A percentile compares a stretch with the other conserved stretches of the same genome.
Conservation (phyloP, 30 jellyfish, hydroid and myxozoan species). For the Cassiopea andromeda region DNA sequence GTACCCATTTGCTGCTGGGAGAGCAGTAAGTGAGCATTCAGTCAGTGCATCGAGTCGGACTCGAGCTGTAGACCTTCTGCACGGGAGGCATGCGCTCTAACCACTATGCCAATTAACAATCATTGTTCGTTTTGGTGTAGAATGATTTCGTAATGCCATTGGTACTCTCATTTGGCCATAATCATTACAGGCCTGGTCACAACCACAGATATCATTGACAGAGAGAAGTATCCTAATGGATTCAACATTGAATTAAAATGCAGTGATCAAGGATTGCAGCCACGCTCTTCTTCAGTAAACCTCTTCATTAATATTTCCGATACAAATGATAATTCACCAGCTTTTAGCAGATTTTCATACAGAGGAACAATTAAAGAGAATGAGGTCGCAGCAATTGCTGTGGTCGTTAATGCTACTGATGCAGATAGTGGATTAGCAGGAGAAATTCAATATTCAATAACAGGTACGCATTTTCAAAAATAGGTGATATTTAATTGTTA, state of each 20-base stretch:
- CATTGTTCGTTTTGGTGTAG: too few species aligned
- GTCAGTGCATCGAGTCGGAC: too few species aligned
- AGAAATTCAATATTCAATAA: conserved; percentile 55
- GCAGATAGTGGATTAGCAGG: conserved; percentile 85
- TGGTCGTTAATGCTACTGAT: conserved; percentile 79
- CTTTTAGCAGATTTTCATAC: conserved; percentile 62
- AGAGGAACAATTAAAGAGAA: conserved; percentile 53
- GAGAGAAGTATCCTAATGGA: conserved; percentile 61
- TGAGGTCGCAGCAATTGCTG: conserved; percentile 59
- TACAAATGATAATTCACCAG: conserved; percentile 70
- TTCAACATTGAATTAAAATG: conserved; percentile 26
- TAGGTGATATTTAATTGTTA: not conserved
- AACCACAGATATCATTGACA: conserved; percentile 34
- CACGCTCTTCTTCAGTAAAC: conserved; percentile 28
- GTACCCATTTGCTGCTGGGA: too few species aligned
- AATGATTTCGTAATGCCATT: not conserved
- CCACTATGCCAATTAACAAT: too few species aligned
- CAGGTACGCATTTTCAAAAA: conserved; percentile 18
- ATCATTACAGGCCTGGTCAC: conserved; percentile 22
- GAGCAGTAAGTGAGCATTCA: too few species aligned
- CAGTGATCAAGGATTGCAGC: conserved; percentile 49
- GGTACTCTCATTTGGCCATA: not conserved
- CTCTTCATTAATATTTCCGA: conserved; percentile 57
- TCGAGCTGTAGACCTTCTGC: too few species aligned
- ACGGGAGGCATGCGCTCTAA: too few species aligned